Base-by-base conservation (phyloP, 2,888 invertebrate species). In the Tiliacea citrago region DNA sequence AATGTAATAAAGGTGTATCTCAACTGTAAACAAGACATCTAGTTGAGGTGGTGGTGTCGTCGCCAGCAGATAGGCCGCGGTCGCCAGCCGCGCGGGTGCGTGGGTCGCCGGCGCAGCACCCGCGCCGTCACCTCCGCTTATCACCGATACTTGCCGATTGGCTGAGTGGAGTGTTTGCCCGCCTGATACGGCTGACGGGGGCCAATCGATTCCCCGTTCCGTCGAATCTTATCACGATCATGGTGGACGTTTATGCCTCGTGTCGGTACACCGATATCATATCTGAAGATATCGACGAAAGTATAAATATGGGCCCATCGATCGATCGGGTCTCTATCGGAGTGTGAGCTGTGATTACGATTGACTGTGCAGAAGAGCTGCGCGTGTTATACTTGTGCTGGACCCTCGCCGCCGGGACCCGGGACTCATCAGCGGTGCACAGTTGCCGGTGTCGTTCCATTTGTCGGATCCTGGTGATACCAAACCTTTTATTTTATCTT, bases 271-370 rank as follows among this genome's bases (percentile, higher is more conserved):
- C 94, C 90, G 96, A 96, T 96, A 96, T 93, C 93, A 90, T 96
- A 96, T 96, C 96, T 92, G 90, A 91, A 95, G 96, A 96, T 96
- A 95, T 94, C 93, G 94, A 94, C 92, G 95, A 96, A 95, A 93
- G 96, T 96, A 96, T 96, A 96, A 96, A 96, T 96, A 96, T 95
- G 95, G 89, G 96, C 93, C 95, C 96, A 95, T 96, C 95, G 93
- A 96, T 96, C 96, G 96, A 96, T 96, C 94, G 94, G 92, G 93
- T 93, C 96, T 96, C 96, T 96, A 95, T 96, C 95, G 93, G 91
- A 95, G 92, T 95, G 93, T 91, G 91, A 91, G 92, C 92, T 89
- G 95, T 95, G 95, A 93, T 95, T 92, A 88, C 91, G 91, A 92
- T 92, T 89, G 91, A 93, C 92, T 89, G 92, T 92, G 89, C 85